Percentiles rank a stretch among this genome's conserved stretches.
phyloP scores from a whole-genome alignment of 2,797 vertebrate species.

The Notoglanidium macrostoma region DNA sequence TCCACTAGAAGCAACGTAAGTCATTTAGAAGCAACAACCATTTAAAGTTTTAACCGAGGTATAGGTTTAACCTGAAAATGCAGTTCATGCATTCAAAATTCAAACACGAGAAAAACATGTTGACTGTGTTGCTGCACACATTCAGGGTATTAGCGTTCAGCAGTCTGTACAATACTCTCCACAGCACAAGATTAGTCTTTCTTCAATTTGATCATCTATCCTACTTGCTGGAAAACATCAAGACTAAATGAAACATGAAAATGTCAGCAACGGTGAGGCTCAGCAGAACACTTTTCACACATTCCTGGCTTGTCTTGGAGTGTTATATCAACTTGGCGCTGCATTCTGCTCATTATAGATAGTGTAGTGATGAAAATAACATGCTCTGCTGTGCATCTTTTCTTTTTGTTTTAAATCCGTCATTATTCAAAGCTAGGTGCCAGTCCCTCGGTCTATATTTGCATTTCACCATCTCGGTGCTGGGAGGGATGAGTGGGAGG shows the following conservation, averaged over 20 bases:
- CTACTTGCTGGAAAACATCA: conserved; percentile 18
- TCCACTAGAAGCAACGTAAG: neutral
- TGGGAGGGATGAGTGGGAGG: conserved; percentile 20
- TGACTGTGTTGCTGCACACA: conserved; percentile 1
- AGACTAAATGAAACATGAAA: conserved; percentile 15
- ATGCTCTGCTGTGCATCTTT: conserved; percentile 9
- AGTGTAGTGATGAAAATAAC: conserved; percentile 1
- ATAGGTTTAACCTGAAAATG: neutral
- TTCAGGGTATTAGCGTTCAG: neutral
- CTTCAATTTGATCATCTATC: conserved; percentile 7
- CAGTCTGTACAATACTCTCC: neutral
- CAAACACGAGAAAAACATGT: neutral
- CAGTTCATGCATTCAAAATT: neutral
- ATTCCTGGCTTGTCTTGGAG: neutral
- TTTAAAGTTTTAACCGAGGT: neutral
- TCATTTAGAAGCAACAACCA: neutral
- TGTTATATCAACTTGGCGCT: neutral
- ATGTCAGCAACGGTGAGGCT: conserved; percentile 21
- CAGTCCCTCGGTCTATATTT: conserved; percentile 26
- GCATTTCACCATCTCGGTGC: conserved; percentile 1
- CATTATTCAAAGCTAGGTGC: conserved; percentile 12
- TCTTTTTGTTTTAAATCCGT: conserved; percentile 18
- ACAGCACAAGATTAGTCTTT: conserved; percentile 21
- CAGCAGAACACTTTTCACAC: neutral
- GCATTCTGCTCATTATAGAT: conserved; percentile 9